Evolutionary conservation across 2,888 invertebrate species (phyloP), one percentile per base, ranked within the genome.

Genomic region (Aphrophora alni): DNA sequence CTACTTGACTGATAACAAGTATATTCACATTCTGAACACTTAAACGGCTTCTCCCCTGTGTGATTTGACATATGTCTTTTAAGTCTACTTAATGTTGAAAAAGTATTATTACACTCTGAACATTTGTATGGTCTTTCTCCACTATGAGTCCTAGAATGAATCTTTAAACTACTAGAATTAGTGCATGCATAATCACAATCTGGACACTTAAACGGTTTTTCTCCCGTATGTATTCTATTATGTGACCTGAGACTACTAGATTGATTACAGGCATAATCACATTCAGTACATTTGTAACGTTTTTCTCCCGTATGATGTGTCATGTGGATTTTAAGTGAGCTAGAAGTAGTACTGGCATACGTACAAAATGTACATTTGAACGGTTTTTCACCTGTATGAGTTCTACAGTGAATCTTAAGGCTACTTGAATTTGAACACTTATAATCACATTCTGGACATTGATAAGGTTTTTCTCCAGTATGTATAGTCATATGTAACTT

Each of bases 301-400:
- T 59, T 59, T 21, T 59, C 59, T 21, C 59, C n/a, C n/a, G n/a
- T n/a, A n/a, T n/a, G n/a, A n/a, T n/a, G n/a, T 27, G 74, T 51
- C 44, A 44, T 44, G 14, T 44, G 44, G 12, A 7, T 44, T 44
- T 44, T 44, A 2, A 44, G 44, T 2, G 7, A 8, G 12, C 44
- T 17, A 2, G 44, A 44, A 8, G 44, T 44, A 14, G 44, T 44
- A 14, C 44, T 2, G 12, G 44, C 44, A 14, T 44, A 44, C 2
- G 8, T 14, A 14, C 44, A 44, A 2, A 14, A 2, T 8, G 8
- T 44, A 14, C 80, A 80, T 3, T 14, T 71, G 21, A 51, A 80
- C 0, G 71, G 77, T 73, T 73, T 80, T 24, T 80, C 80, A 0
- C 76, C 77, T 0, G 72, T 77, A 51, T 80, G 80, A 14, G 21